Percentiles rank a stretch among this genome's conserved stretches.
Conservation (phyloP, 2,888 invertebrate genomes). For the Caenorhabditis angaria region DNA sequence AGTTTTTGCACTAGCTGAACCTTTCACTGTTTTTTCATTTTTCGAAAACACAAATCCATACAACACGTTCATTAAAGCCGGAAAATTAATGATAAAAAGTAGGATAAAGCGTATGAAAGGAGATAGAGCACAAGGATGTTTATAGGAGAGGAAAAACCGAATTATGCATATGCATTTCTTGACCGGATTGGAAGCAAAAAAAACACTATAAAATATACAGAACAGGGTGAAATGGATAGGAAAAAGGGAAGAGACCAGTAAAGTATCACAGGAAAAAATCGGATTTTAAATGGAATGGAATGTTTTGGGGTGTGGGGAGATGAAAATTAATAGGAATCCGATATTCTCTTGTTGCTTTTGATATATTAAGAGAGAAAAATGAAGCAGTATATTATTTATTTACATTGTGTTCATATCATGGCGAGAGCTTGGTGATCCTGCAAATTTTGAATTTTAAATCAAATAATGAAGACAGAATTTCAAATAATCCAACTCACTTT, state of each 20-base stretch:
- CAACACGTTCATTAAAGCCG: too few relatives aligned
- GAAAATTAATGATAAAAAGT: not conserved
- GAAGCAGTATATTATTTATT: not conserved
- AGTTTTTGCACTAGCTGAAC: conserved; percentile 3
- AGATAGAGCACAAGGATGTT: too few relatives aligned
- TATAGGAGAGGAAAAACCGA: too few relatives aligned
- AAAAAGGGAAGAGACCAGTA: not conserved
- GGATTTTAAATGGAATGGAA: not conserved
- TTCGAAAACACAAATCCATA: too few relatives aligned
- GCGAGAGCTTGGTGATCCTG: conserved; percentile 4
- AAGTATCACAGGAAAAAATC: not conserved
- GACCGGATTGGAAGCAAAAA: too few relatives aligned
- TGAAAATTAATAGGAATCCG: not conserved
- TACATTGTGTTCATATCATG: conserved; percentile 6
- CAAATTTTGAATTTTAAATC: not conserved
- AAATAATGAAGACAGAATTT: not conserved
- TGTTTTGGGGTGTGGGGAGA: not conserved
- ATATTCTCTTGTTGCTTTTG: not conserved
- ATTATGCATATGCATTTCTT: too few relatives aligned
- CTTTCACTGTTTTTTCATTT: conserved; percentile 3
- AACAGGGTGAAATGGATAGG: too few relatives aligned
- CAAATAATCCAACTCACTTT: conserved; percentile 9
- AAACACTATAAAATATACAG: not conserved
- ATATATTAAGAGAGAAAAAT: not conserved
- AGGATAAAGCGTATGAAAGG: not conserved